phyloP scores from a whole-genome alignment of 2,888 invertebrate genomes.

The Nemotelus pantherinus region DNA sequence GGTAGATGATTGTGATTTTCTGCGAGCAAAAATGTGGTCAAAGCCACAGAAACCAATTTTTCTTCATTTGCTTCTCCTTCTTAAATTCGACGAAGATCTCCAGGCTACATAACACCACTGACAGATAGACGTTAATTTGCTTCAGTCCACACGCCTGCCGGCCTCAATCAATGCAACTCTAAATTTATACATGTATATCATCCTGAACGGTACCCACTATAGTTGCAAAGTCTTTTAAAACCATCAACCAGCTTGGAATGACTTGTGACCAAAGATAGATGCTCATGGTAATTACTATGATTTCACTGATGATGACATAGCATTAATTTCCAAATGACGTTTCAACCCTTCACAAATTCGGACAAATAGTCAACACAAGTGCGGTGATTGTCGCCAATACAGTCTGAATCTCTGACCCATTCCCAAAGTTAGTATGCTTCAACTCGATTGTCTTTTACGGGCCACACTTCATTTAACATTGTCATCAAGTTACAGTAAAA shows the following conservation, averaged over 20 bases:
- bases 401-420: not conserved
- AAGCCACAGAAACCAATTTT: too few species aligned
- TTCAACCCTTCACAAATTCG: not conserved
- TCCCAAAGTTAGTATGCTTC: conserved; percentile 25
- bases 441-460: conserved; percentile 38
- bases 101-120: too few species aligned
- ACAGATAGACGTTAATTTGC: too few species aligned
- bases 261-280: conserved; percentile 27
- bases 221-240: not conserved
- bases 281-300: conserved; percentile 5
- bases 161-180: not conserved
- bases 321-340: conserved; percentile 36
- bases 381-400: too few species aligned
- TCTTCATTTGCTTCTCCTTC: too few species aligned
- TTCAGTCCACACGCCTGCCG: not conserved
- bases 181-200: not conserved
- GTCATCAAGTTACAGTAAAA: conserved; percentile 50
- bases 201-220: not conserved
- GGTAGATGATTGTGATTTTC: too few species aligned
- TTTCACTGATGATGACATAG: conserved; percentile 20
- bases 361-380: not conserved
- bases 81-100: too few species aligned
- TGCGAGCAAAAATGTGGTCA: too few species aligned
- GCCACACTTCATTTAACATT: conserved; percentile 50
- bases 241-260: too few species aligned